Percentiles rank a stretch among this genome's conserved stretches.
phyloP scores from a whole-genome alignment of 2,888 invertebrate species.

The Protodeltote pygarga region DNA sequence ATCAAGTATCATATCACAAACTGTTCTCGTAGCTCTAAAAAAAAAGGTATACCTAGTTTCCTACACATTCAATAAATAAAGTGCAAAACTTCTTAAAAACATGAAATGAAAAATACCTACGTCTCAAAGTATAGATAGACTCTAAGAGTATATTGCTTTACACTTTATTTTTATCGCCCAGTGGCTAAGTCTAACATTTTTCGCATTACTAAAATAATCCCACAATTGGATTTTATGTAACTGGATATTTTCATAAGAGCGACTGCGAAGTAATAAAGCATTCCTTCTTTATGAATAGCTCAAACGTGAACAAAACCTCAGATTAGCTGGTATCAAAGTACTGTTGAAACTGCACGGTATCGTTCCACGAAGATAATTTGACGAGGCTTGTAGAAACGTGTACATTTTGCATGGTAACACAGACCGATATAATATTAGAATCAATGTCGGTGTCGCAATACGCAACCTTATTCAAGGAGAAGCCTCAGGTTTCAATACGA shows the following conservation, averaged over 20 bases:
- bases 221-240: background rate
- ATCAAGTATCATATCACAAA: background rate
- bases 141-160: constrained; percentile 2
- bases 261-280: background rate
- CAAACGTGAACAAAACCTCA: background rate
- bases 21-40: background rate
- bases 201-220: constrained; percentile 7
- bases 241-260: background rate
- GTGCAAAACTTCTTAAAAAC: too few species aligned
- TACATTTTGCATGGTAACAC: constrained; percentile 21
- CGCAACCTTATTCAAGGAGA: constrained; percentile 49
- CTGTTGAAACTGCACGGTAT: background rate
- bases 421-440: constrained; percentile 30
- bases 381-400: background rate
- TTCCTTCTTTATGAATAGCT: background rate
- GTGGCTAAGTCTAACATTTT: background rate
- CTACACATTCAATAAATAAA: too few species aligned
- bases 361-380: constrained; percentile 5
- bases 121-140: too few species aligned
- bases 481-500: constrained; percentile 39
- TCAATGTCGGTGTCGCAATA: constrained; percentile 41
- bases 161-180: constrained; percentile 2
- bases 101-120: too few species aligned
- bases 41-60: background rate
- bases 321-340: background rate